Percentiles rank a stretch among this genome's conserved stretches.
Conservation (phyloP, 2,797 vertebrate species). For the Acipenser ruthenus region DNA sequence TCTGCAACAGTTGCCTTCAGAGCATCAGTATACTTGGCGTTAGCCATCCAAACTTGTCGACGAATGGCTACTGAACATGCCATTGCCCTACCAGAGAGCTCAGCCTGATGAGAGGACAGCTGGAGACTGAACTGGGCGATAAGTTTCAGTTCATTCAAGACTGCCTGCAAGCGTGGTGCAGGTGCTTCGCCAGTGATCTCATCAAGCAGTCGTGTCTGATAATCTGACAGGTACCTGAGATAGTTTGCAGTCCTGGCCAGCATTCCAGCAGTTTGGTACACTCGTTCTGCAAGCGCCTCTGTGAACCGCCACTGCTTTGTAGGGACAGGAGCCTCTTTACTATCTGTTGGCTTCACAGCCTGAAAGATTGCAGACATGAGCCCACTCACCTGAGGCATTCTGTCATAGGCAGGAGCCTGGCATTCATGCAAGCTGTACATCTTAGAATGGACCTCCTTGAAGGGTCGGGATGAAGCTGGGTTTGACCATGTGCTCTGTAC, state of each 20-base stretch:
- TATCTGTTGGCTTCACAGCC: constrained; percentile 28
- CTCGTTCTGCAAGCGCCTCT: constrained; percentile 28
- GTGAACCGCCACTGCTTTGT: constrained; percentile 26
- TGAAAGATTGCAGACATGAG: constrained; percentile 39
- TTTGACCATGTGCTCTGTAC: constrained; percentile 35
- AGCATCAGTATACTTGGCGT: constrained; percentile 31
- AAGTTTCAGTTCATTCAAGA: constrained; percentile 31
- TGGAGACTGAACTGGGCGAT: constrained; percentile 30
- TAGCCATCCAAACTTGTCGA: constrained; percentile 38
- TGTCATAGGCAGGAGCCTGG: constrained; percentile 30
- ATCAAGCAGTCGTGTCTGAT: constrained; percentile 28
- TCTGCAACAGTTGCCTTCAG: constrained; percentile 35
- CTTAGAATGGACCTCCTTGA: constrained; percentile 27
- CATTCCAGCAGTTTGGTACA: constrained; percentile 36
- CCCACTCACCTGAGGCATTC: constrained; percentile 32
- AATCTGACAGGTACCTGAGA: constrained; percentile 34
- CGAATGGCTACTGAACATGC: constrained; percentile 33
- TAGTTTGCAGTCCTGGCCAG: constrained; percentile 36
- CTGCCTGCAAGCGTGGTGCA: constrained; percentile 16
- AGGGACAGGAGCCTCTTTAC: constrained; percentile 8
- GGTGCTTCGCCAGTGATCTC: constrained; percentile 27
- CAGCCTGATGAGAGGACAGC: constrained; percentile 37
- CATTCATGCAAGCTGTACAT: constrained; percentile 33
- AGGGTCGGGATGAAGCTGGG: constrained; percentile 29
- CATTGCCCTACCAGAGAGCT: constrained; percentile 37